Conservation (phyloP, 2,113 vertebrate species). For the Microtus richardsoni region DNA sequence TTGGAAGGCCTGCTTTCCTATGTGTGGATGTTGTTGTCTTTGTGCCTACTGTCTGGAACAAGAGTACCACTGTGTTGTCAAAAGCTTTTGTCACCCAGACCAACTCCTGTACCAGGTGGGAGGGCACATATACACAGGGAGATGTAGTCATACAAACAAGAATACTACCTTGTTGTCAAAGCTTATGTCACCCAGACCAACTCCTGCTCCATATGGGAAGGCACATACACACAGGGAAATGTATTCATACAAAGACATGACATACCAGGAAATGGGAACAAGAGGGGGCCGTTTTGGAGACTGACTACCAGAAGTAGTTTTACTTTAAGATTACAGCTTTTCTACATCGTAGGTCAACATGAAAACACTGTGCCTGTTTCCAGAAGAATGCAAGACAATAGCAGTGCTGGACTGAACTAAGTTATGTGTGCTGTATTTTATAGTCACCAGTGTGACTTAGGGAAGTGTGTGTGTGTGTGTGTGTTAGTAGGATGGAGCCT, state of each 20-base stretch:
- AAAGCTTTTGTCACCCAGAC: not conserved
- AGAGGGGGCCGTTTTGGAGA: not conserved
- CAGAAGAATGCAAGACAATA: not conserved
- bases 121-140: not conserved
- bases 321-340: conserved; percentile 1
- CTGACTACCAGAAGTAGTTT: not conserved
- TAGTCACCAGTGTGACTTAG: not conserved
- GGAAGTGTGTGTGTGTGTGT: not conserved
- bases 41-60: not conserved
- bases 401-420: not conserved
- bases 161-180: not conserved
- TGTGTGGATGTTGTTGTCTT: not conserved
- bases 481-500: not conserved
- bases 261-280: not conserved
- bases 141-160: too few species aligned
- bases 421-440: not conserved
- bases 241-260: not conserved
- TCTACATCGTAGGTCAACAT: not conserved
- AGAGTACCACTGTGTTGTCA: not conserved
- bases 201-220: too few species aligned
- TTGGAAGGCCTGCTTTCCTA: not conserved
- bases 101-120: not conserved
- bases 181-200: not conserved
- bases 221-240: not conserved
- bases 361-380: not conserved